A percentile compares a stretch with the other conserved stretches of the same genome.
These are phyloP conservation scores for Cryptus armator DNA, from an alignment of 2,888 invertebrate genomes.

Conservation along the genomic window DNA sequence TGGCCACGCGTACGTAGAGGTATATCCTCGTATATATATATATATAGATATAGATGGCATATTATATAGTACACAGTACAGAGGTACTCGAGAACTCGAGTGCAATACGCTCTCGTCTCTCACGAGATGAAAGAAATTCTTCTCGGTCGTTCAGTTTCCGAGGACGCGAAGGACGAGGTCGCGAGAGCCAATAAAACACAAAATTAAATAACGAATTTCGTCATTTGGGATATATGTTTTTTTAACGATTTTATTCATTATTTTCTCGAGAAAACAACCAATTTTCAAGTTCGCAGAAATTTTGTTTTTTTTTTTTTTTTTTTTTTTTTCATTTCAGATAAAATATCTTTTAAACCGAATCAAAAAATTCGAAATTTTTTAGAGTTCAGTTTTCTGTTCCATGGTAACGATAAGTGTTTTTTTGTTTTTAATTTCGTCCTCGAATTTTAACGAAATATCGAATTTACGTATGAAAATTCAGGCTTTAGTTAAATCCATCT, in stretches of 20 bases:
- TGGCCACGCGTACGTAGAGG: conserved; percentile 49
- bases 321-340: background rate
- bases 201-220: background rate
- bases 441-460: background rate
- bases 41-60: background rate
- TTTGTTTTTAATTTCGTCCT: background rate
- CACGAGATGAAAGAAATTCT: conserved; percentile 62
- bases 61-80: conserved; percentile 11
- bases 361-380: background rate
- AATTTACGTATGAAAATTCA: background rate
- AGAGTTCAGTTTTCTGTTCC: background rate
- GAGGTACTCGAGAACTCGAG: conserved; percentile 23
- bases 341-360: background rate
- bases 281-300: background rate
- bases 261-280: background rate
- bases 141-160: conserved; percentile 74
- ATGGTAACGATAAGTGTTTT: background rate
- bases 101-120: conserved; percentile 48
- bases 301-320: background rate
- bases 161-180: conserved; percentile 68
- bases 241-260: background rate
- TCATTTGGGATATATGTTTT: background rate
- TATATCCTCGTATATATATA: background rate
- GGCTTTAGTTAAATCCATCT: conserved; percentile 6
- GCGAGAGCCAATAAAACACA: background rate